Conservation (phyloP, 2,888 invertebrate genomes). For the Caenorhabditis zanzibari region DNA sequence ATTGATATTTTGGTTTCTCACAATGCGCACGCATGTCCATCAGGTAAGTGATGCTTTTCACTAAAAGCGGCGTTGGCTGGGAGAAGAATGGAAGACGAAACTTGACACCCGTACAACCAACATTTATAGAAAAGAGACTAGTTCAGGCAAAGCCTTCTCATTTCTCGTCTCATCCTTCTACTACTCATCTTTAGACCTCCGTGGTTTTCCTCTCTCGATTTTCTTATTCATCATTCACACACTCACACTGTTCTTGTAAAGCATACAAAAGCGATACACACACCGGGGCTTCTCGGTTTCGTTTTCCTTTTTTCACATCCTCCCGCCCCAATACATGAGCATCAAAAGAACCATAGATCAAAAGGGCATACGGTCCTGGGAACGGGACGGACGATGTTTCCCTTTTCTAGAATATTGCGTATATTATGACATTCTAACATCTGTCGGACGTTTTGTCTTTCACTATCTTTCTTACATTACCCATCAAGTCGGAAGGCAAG, state of each 20-base stretch:
- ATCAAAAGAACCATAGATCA: slow-evolving; percentile 62
- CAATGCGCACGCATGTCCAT: slow-evolving; percentile 38
- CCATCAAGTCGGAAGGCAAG: not conserved
- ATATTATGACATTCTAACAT: slow-evolving; percentile 58
- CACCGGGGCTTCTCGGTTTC: slow-evolving; percentile 45
- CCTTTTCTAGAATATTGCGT: slow-evolving; percentile 50
- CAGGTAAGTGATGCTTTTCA: slow-evolving; percentile 62
- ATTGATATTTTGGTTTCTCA: slow-evolving; percentile 54
- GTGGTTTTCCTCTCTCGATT: slow-evolving; percentile 4
- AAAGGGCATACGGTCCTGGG: slow-evolving; percentile 57
- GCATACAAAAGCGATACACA: slow-evolving; percentile 53
- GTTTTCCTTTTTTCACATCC: not conserved
- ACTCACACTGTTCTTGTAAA: slow-evolving; percentile 55
- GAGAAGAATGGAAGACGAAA: slow-evolving; percentile 50
- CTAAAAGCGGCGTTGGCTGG: slow-evolving; percentile 35
- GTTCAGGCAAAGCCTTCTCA: slow-evolving; percentile 45
- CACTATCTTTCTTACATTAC: not conserved
- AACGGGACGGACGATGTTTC: not conserved
- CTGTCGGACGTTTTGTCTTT: slow-evolving; percentile 33
- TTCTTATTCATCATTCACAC: slow-evolving; percentile 33
- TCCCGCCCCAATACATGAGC: slow-evolving; percentile 16
- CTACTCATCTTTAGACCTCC: slow-evolving; percentile 7
- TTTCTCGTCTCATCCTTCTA: slow-evolving; percentile 11
- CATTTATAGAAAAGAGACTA: slow-evolving; percentile 59
- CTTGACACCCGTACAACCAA: slow-evolving; percentile 55